Percentiles rank a stretch among this genome's conserved stretches.
phyloP scores from a whole-genome alignment of 2,797 vertebrate genomes.

The Macropus fuliginosus region DNA sequence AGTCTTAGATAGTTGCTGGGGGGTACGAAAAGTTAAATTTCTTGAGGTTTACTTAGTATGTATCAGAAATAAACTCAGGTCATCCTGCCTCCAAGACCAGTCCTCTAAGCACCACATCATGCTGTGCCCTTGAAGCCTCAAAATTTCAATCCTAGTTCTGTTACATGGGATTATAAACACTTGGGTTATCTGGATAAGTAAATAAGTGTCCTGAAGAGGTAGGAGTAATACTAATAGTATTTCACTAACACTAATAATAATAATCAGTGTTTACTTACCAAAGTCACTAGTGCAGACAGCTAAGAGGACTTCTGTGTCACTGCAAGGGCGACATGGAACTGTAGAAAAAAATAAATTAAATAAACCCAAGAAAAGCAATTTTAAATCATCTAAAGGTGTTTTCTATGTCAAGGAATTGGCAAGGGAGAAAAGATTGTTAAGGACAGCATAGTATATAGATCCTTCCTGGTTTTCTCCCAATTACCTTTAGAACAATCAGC shows the following conservation, averaged over 20 bases:
- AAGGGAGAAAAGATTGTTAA: background rate
- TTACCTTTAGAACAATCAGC: background rate
- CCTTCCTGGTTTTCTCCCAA: background rate
- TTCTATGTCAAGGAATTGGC: background rate
- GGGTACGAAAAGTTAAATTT: background rate
- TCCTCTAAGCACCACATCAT: background rate
- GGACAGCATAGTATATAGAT: background rate
- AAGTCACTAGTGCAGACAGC: conserved; percentile 97
- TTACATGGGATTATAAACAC: background rate
- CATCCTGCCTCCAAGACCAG: background rate
- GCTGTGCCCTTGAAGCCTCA: background rate
- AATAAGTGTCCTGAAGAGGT: background rate
- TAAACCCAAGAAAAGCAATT: background rate
- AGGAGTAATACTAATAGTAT: background rate
- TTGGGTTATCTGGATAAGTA: background rate
- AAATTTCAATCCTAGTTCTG: background rate
- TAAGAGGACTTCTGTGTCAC: conserved; percentile 93
- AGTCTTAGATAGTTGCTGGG: background rate
- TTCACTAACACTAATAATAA: background rate
- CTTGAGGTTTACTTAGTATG: background rate
- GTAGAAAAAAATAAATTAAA: conserved; percentile 67
- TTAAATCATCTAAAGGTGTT: background rate
- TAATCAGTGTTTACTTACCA: conserved; percentile 88
- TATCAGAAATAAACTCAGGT: background rate
- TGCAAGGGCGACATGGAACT: conserved; percentile 97